phyloP scores from a whole-genome alignment of 2,113 vertebrate genomes.

The Pseudorhombus dupliciocellatus region DNA sequence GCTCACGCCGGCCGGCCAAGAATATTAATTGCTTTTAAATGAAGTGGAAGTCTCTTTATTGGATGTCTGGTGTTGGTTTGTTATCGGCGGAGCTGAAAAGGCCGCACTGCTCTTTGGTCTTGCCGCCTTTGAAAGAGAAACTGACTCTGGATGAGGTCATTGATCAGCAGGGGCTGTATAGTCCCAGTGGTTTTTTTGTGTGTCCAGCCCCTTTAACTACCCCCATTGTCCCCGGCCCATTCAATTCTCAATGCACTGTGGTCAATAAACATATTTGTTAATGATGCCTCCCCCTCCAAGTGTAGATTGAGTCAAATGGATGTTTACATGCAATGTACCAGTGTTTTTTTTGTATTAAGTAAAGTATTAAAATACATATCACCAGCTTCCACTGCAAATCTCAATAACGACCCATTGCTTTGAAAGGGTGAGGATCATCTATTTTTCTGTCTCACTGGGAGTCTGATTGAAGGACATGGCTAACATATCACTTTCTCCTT shows the following conservation, averaged over 20 bases:
- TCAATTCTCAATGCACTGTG: slow-evolving; percentile 57
- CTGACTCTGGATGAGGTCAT: slow-evolving; percentile 81
- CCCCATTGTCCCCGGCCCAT: slow-evolving; percentile 68
- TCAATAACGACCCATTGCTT: not conserved
- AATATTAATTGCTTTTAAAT: slow-evolving; percentile 90
- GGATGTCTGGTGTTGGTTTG: slow-evolving; percentile 87
- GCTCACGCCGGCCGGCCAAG: slow-evolving; percentile 77
- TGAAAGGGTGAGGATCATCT: not conserved
- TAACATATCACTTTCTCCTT: too few species aligned
- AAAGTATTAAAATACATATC: not conserved
- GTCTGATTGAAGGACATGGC: not conserved
- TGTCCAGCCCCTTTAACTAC: slow-evolving; percentile 79
- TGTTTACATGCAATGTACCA: slow-evolving; percentile 24
- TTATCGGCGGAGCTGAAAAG: slow-evolving; percentile 80
- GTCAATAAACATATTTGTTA: slow-evolving; percentile 78
- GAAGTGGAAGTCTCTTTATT: slow-evolving; percentile 87
- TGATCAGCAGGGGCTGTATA: slow-evolving; percentile 78
- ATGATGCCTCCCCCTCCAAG: slow-evolving; percentile 55
- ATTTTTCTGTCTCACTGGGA: not conserved
- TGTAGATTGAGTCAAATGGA: slow-evolving; percentile 35
- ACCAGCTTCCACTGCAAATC: not conserved
- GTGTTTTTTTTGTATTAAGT: not conserved
- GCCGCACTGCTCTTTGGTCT: slow-evolving; percentile 81
- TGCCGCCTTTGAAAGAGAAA: slow-evolving; percentile 80
- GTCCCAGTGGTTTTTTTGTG: slow-evolving; percentile 77